Evolutionary conservation across 2,113 vertebrate genomes (phyloP), one percentile per base, ranked within the genome.

Genomic region (Brachirus orientalis): DNA sequence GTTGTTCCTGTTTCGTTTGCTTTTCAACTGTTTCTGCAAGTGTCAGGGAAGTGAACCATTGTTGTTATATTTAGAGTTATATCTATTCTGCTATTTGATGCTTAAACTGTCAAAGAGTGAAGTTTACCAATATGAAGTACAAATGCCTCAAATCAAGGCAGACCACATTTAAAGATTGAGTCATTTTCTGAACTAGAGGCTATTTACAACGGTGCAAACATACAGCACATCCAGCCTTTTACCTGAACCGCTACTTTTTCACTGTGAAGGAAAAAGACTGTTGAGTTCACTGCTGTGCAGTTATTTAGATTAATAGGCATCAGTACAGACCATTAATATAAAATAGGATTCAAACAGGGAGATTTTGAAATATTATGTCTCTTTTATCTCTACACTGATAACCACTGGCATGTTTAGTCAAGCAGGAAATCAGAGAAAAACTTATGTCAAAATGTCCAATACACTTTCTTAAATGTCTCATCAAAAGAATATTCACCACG

Each of bases 11-110:
- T 76, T 80, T 75, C 72, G 10, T 79, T 65, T 81, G 48, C 78
- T 77, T 85, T 63, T 59, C 1, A 56, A 56, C 37, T 85, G 75
- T 82, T 86, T 80, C 69, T 59, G 77, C n/a, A n/a, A n/a, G n/a
- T 89, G 87, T 89, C 89, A 90, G 88, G 84, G 84, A 91, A 89
- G 83, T 87, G 75, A 86, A 72, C 75, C 69, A 46, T 53, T 88
- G 70, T 82, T 67, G 33, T 51, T 61, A 65, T 81, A 62, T 82
- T 79, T 69, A 83, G 72, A 83, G 83, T 85, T 89, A 84, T 77
- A 78, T 38, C 22, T 75, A 41, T 77, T 70, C 63, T 78, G 72
- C 58, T 83, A 79, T 82, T 83, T 80, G n/a, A n/a, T n/a, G n/a
- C n/a, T n/a, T n/a, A 82, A 77, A 82, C 55, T 75, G 71, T 80